Percentiles rank a stretch among this genome's conserved stretches.
Evolutionary conservation across 2,888 invertebrate species (phyloP).

Genomic region (Auanema sp.): DNA sequence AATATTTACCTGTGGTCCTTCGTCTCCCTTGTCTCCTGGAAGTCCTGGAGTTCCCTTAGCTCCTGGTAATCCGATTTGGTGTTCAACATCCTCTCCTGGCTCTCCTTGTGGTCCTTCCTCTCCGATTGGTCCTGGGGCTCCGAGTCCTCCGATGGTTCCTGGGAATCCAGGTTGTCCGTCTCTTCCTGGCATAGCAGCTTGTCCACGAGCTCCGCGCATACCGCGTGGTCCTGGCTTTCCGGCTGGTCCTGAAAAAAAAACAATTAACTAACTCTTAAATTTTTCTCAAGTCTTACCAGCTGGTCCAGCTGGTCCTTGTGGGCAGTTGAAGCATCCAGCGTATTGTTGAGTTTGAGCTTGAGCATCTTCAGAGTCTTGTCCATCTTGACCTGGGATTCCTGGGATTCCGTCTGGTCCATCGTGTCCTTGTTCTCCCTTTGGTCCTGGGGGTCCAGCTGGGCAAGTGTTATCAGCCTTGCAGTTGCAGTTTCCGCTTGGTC

Average conservation of each 20-base stretch:
- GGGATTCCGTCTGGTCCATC: slow-evolving; percentile 52
- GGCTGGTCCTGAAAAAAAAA: slow-evolving; percentile 11
- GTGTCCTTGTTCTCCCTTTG: slow-evolving; percentile 43
- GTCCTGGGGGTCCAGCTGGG: slow-evolving; percentile 51
- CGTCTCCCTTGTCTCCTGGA: slow-evolving; percentile 44
- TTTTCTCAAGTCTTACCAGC: slow-evolving; percentile 22
- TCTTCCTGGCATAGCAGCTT: slow-evolving; percentile 54
- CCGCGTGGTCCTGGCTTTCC: slow-evolving; percentile 54
- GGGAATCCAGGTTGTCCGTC: slow-evolving; percentile 58
- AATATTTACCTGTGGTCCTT: slow-evolving; percentile 35
- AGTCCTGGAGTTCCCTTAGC: slow-evolving; percentile 48
- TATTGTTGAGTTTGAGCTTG: slow-evolving; percentile 53
- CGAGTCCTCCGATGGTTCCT: slow-evolving; percentile 47
- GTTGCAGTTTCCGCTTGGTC: slow-evolving; percentile 26
- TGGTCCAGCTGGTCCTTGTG: slow-evolving; percentile 46
- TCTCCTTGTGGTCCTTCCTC: slow-evolving; percentile 51
- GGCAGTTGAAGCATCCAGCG: slow-evolving; percentile 57
- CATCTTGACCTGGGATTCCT: slow-evolving; percentile 47
- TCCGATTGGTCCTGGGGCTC: slow-evolving; percentile 51
- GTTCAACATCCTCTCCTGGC: slow-evolving; percentile 54
- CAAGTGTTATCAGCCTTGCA: slow-evolving; percentile 47
- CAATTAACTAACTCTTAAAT: background rate
- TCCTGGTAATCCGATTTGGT: slow-evolving; percentile 53
- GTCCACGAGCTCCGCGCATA: slow-evolving; percentile 59
- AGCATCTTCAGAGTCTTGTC: slow-evolving; percentile 47